Conservation (phyloP, 2,797 vertebrate species). For the Lacerta bilineata region DNA sequence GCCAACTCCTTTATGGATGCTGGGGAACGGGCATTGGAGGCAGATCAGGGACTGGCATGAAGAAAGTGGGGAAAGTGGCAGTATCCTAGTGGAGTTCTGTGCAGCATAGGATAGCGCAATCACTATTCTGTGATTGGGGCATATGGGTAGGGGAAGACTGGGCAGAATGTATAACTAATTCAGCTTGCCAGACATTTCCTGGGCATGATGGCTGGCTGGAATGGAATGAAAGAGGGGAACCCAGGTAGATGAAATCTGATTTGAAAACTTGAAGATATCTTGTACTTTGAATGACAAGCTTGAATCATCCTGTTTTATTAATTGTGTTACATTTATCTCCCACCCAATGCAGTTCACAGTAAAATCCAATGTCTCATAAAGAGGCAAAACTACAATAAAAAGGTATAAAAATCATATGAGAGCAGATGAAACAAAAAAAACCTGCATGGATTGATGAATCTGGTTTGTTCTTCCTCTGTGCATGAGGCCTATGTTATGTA, state of each 20-base stretch:
- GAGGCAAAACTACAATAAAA: too few relatives aligned
- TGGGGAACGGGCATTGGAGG: slow-evolving; percentile 17
- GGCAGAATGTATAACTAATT: not conserved
- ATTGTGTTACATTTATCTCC: too few relatives aligned
- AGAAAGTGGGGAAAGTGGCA: not conserved
- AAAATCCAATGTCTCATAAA: too few relatives aligned
- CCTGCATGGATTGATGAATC: not conserved
- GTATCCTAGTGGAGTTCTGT: not conserved
- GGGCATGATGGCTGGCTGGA: not conserved
- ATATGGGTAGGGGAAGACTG: not conserved
- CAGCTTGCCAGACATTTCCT: not conserved
- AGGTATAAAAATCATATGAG: too few relatives aligned
- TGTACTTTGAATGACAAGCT: not conserved
- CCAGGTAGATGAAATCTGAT: too few relatives aligned
- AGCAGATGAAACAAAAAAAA: too few relatives aligned
- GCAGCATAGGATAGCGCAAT: too few relatives aligned
- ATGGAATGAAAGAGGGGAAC: not conserved
- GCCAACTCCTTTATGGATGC: fast-evolving
- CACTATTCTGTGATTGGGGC: not conserved
- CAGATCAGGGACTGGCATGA: not conserved
- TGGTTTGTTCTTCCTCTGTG: not conserved
- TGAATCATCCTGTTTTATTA: not conserved
- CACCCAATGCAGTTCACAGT: too few relatives aligned
- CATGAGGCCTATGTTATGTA: not conserved
- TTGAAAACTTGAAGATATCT: not conserved